Conservation (phyloP, 2,888 invertebrate genomes). For the Pollenia labialis region DNA sequence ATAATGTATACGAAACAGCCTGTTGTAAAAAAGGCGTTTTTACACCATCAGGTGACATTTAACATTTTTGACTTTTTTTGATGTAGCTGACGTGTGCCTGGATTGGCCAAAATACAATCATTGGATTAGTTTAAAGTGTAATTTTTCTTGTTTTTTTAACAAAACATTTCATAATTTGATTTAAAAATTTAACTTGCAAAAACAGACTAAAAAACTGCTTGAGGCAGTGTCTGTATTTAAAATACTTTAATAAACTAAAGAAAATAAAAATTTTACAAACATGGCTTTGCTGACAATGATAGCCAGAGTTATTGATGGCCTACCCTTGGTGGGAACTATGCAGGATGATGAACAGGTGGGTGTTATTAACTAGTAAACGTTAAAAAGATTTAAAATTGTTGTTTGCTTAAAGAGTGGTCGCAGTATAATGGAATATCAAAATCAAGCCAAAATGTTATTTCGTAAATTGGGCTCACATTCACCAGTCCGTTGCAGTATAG, state of each 20-base stretch:
- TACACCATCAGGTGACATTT: slow-evolving; percentile 46
- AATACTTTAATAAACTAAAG: background rate
- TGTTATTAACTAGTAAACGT: background rate
- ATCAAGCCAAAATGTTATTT: slow-evolving; percentile 99
- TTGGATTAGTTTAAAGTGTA: slow-evolving; percentile 32
- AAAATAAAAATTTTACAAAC: slow-evolving; percentile 78
- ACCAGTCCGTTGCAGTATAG: slow-evolving; percentile 96
- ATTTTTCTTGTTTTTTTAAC: slow-evolving; percentile 43
- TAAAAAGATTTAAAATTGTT: background rate
- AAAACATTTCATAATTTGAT: slow-evolving; percentile 54
- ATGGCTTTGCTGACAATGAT: slow-evolving; percentile 99
- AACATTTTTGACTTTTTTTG: slow-evolving; percentile 67
- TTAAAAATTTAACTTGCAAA: slow-evolving; percentile 14
- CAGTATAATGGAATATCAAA: slow-evolving; percentile 98
- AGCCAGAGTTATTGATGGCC: slow-evolving; percentile 96
- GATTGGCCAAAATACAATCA: slow-evolving; percentile 39
- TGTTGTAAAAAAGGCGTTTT: slow-evolving; percentile 7
- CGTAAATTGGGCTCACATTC: slow-evolving; percentile 96
- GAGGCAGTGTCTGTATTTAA: slow-evolving; percentile 39
- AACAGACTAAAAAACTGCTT: slow-evolving; percentile 24
- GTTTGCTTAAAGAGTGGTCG: slow-evolving; percentile 90
- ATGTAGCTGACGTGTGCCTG: slow-evolving; percentile 78
- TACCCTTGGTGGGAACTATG: slow-evolving; percentile 97
- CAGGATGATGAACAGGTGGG: slow-evolving; percentile 99
- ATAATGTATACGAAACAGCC: slow-evolving; percentile 1